These are phyloP conservation scores for Psilopsiagon aymara DNA, from an alignment of 2,113 vertebrate species.

Conservation along the genomic window DNA sequence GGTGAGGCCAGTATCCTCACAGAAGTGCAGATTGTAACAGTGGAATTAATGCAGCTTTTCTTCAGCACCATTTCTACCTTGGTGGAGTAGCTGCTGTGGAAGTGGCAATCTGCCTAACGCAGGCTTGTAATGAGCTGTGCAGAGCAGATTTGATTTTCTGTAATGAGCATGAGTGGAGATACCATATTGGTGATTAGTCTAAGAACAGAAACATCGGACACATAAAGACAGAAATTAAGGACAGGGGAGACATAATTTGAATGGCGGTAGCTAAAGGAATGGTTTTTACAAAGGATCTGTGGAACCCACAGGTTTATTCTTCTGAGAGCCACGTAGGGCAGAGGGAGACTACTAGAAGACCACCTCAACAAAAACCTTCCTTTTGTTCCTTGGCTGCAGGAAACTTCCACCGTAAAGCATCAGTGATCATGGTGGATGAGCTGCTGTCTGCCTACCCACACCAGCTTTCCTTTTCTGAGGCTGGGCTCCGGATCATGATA, in stretches of 20 bases:
- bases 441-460: slow-evolving; percentile 95
- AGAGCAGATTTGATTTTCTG: neutral
- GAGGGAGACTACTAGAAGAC: neutral
- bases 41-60: neutral
- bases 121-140: neutral
- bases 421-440: slow-evolving; percentile 98
- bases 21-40: neutral
- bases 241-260: neutral
- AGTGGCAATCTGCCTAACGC: neutral
- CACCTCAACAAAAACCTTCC: neutral
- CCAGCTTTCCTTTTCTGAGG: slow-evolving; percentile 96
- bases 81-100: neutral
- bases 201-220: neutral
- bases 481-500: slow-evolving; percentile 98
- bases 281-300: neutral
- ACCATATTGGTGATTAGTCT: neutral
- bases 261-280: neutral
- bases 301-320: neutral
- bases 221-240: neutral
- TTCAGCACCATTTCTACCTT: neutral
- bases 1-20: neutral
- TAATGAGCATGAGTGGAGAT: neutral
- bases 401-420: slow-evolving; percentile 90
- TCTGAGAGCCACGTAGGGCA: neutral
- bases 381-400: slow-evolving; percentile 74